Evolutionary conservation across 2,888 invertebrate genomes (phyloP).

Genomic region (Sphinx pinastri): DNA sequence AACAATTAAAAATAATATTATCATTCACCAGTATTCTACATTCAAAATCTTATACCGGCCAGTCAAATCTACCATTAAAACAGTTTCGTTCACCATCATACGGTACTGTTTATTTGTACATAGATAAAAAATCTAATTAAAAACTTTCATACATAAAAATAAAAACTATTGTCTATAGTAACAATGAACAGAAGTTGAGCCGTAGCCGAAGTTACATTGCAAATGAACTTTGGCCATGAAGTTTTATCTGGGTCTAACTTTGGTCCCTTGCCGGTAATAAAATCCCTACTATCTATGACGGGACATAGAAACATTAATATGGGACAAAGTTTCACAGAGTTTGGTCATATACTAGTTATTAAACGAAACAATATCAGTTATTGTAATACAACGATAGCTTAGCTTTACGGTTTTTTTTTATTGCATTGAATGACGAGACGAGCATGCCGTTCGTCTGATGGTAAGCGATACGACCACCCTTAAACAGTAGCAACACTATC

Average conservation of each 20-base stretch:
- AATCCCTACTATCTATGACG: background rate
- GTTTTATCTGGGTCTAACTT: conserved; percentile 18
- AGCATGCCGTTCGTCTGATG: no score
- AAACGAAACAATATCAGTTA: background rate
- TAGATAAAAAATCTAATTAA: no score
- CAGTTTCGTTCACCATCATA: no score
- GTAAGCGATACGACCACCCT: no score
- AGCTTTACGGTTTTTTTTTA: no score
- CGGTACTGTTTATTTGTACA: no score
- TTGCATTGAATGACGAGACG: no score
- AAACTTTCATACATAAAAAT: background rate
- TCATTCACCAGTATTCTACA: no score
- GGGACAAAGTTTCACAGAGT: background rate
- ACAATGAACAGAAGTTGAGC: conserved; percentile 9
- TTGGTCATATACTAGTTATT: background rate
- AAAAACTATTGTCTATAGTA: conserved; percentile 3
- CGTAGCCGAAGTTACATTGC: conserved; percentile 3
- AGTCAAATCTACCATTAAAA: no score
- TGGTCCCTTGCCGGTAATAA: conserved; percentile 12
- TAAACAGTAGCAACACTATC: no score
- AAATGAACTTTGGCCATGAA: conserved; percentile 19
- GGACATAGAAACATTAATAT: conserved; percentile 1
- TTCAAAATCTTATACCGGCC: no score
- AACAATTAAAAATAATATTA: no score
- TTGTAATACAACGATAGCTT: background rate